Percentiles rank a stretch among this genome's conserved stretches.
phyloP scores from a whole-genome alignment of 35 echinoderm and acorn worm species.

The Chiridota heheva region DNA sequence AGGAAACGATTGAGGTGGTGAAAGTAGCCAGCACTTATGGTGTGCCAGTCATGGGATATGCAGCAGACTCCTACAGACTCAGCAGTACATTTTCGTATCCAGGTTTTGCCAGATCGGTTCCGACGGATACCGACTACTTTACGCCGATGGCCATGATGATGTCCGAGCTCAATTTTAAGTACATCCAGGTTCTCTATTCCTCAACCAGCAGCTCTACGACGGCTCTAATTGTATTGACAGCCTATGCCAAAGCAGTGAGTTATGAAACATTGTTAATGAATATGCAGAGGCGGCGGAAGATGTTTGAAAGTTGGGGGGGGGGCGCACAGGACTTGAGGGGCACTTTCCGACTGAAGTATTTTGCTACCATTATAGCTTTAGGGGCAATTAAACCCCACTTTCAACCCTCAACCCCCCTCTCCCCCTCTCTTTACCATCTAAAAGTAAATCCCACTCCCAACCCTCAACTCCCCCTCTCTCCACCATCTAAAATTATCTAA shows the following conservation, averaged over 20 bases:
- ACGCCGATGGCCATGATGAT: conserved; percentile 8
- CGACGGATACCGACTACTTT: conserved; percentile 9
- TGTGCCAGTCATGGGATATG: conserved; percentile 53
- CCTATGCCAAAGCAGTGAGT: background rate
- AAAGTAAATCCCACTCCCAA: too few relatives aligned
- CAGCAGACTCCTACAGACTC: conserved; percentile 31
- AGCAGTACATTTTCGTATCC: conserved; percentile 50
- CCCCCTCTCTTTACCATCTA: too few relatives aligned
- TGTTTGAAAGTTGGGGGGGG: too few relatives aligned
- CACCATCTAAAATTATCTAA: too few relatives aligned
- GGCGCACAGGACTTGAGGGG: too few relatives aligned
- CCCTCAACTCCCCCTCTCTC: too few relatives aligned
- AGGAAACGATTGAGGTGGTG: conserved; percentile 37
- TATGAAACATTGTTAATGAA: too few relatives aligned
- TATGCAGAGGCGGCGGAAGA: too few relatives aligned
- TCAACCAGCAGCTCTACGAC: background rate
- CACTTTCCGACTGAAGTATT: too few relatives aligned
- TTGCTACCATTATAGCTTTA: too few relatives aligned
- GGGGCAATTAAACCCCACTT: too few relatives aligned
- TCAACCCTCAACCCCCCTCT: too few relatives aligned
- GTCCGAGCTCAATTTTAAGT: conserved; percentile 7
- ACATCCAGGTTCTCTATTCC: conserved; percentile 41
- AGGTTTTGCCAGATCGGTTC: conserved; percentile 55
- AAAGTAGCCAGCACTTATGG: conserved; percentile 51
- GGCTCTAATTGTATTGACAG: background rate